Conservation (phyloP, 2,797 vertebrate species). For the Capromys pilorides region DNA sequence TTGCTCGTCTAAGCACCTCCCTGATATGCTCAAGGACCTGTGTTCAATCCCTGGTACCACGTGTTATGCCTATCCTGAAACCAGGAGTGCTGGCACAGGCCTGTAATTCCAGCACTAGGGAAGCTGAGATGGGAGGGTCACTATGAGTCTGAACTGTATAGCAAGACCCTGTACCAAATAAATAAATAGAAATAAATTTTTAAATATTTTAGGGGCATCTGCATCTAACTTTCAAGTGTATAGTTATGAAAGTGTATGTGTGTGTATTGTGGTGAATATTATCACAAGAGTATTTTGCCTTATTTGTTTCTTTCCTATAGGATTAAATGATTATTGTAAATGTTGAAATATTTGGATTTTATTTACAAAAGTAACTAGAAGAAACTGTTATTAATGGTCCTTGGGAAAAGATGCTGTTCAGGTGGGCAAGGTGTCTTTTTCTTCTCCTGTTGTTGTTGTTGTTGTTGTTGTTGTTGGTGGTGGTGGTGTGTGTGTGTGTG, state of each 20-base stretch:
- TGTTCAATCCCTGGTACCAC: no score
- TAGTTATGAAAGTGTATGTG: no score
- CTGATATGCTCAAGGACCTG: no score
- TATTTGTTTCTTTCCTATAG: not conserved
- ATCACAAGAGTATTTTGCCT: not conserved
- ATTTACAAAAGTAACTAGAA: constrained; percentile 17
- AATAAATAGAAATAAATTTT: no score
- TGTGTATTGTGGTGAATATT: not conserved
- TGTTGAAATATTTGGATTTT: constrained; percentile 13
- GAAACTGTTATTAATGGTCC: not conserved
- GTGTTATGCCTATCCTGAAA: no score
- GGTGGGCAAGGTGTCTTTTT: not conserved
- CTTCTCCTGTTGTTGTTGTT: not conserved
- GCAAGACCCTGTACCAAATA: no score
- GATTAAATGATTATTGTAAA: not conserved
- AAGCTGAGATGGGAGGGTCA: no score
- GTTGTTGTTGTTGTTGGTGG: no score
- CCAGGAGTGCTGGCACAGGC: no score
- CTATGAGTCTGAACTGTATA: no score
- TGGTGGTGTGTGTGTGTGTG: not conserved
- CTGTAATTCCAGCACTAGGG: no score
- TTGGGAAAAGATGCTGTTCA: not conserved
- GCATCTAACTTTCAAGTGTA: not conserved
- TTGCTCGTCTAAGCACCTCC: no score
- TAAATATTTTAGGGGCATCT: not conserved